Percentiles rank a stretch among this genome's conserved stretches.
Evolutionary conservation across 2,113 vertebrate genomes (phyloP).

Genomic region (Oxygymnocypris stewartii): DNA sequence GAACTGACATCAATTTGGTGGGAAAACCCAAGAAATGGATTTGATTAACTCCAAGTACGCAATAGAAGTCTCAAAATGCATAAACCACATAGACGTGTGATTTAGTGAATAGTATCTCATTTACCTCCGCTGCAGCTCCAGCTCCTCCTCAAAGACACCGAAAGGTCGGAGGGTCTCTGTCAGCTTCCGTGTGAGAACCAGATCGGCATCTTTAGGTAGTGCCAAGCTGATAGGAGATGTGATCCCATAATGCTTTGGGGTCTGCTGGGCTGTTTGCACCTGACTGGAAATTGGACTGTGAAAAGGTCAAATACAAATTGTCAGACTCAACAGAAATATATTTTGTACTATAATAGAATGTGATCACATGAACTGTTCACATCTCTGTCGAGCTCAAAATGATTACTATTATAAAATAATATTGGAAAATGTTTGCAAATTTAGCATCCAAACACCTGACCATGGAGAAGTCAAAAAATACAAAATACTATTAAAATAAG

Average conservation of each 20-base stretch:
- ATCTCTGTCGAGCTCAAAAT: not conserved
- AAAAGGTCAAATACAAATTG: slow-evolving; percentile 38
- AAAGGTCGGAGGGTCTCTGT: slow-evolving; percentile 83
- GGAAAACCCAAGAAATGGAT: not conserved
- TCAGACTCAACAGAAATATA: not conserved
- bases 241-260: slow-evolving; percentile 86
- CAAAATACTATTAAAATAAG: not conserved
- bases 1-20: not conserved
- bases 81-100: not conserved
- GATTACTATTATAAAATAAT: too few species aligned
- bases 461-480: not conserved
- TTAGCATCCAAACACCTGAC: not conserved
- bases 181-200: slow-evolving; percentile 83
- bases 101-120: not conserved
- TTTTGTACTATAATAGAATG: not conserved
- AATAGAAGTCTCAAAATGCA: too few species aligned
- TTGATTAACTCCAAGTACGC: not conserved
- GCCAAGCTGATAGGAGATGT: slow-evolving; percentile 88
- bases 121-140: slow-evolving; percentile 86
- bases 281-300: slow-evolving; percentile 82
- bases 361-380: not conserved
- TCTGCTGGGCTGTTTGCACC: slow-evolving; percentile 78
- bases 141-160: slow-evolving; percentile 85
- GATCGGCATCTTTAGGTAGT: slow-evolving; percentile 83
- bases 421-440: not conserved